Base-by-base conservation (phyloP, 2,113 vertebrate species). In the Solenodon paradoxus region DNA sequence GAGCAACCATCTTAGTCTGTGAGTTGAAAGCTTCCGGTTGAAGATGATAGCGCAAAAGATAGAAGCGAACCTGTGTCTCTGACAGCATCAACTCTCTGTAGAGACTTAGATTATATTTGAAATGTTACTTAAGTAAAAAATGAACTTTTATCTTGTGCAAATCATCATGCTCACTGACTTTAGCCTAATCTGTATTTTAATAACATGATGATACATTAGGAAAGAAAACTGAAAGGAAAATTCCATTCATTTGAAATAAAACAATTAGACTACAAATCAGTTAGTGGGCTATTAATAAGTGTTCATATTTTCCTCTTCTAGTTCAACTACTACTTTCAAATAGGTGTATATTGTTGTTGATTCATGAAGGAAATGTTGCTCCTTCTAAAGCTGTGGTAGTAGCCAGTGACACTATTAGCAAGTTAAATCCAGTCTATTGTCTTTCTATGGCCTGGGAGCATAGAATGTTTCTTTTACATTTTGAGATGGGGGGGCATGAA, bases 391-490 rank as follows among this genome's bases (percentile, higher is more conserved):
- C 30, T 61, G 4, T 75, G 11, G 2, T 32, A 8, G 11, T 28
- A 35, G 38, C 51, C 22, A 51, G 1, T 2, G 57, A 57, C 7
- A 35, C 55, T 24, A 16, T 22, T 42, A 28, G 15, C 53, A 45
- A 30, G 42, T 35, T 24, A 81, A 92, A 51, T 74, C 55, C 26
- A 93, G 35, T 12, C 20, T 16, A 20, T 20, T 64, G 42, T 55
- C 45, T 38, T 24, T 90, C 35, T n/a, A 51, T 28, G 32, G 16
- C 79, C 49, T 63, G 11, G 63, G 42, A 91, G 26, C 24, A 40
- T 90, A 87, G 24, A 85, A 66, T 30, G 12, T 4, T 75, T 91
- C n/a, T n/a, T 93, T 91, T 78, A 64, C 71, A 92, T 57, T 74
- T 94, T 94, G 61, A 59, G 68, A 61, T 92, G 19, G 10, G n/a